These are phyloP conservation scores for Apodemus sylvaticus DNA, from an alignment of 2,113 vertebrate species.

Conservation along the genomic window DNA sequence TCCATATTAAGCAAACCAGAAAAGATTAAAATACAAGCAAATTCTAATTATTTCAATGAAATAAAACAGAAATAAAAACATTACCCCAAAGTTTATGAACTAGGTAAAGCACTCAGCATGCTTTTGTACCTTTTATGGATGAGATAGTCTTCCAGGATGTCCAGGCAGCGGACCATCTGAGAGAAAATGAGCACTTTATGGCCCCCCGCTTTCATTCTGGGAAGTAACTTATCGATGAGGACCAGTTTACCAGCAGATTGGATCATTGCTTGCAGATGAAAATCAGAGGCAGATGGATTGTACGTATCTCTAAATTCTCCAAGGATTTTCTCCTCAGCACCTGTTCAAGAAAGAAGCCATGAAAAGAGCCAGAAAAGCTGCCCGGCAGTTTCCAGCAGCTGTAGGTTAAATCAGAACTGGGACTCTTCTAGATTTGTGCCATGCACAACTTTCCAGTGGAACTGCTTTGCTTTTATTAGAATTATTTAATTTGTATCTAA, in stretches of 20 bases:
- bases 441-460: background rate
- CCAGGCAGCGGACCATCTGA: conserved; percentile 99
- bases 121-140: conserved; percentile 95
- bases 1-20: background rate
- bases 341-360: conserved; percentile 78
- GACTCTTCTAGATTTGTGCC: background rate
- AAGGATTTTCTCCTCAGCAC: conserved; percentile 98
- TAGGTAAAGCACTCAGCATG: background rate
- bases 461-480: background rate
- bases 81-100: conserved; percentile 15
- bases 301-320: conserved; percentile 97
- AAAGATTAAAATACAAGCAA: background rate
- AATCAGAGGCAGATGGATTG: conserved; percentile 92
- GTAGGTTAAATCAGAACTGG: background rate
- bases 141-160: conserved; percentile 99
- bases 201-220: conserved; percentile 99
- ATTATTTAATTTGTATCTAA: conserved; percentile 37
- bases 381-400: background rate
- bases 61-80: background rate
- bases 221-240: conserved; percentile 98
- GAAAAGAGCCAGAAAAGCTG: background rate
- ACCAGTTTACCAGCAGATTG: conserved; percentile 98
- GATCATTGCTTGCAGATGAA: conserved; percentile 99
- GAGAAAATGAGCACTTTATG: conserved; percentile 99
- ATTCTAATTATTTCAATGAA: conserved; percentile 28